These are phyloP conservation scores for Percopsis transmontana DNA, from an alignment of 2,113 vertebrate species.

Conservation along the genomic window DNA sequence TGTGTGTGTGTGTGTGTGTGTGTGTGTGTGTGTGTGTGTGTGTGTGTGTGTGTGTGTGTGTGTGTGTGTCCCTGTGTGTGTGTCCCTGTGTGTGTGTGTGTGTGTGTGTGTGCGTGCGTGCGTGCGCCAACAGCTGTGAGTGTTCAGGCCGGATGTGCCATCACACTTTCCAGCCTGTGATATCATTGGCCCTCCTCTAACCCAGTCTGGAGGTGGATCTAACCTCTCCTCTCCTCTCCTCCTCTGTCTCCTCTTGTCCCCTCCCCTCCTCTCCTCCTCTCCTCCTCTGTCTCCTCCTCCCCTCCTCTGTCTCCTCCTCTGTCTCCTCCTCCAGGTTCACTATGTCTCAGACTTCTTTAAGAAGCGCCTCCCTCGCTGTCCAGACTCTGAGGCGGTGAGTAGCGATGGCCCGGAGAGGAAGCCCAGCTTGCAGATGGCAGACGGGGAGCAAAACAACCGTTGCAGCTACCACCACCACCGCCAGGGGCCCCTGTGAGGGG, in stretches of 20 bases:
- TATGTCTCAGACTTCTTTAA: slow-evolving; percentile 93
- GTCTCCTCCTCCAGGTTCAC: slow-evolving; percentile 75
- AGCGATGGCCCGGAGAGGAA: slow-evolving; percentile 79
- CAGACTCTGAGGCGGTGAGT: slow-evolving; percentile 45
- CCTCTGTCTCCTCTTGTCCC: slow-evolving; percentile 1
- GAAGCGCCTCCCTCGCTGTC: slow-evolving; percentile 65
- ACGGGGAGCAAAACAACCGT: slow-evolving; percentile 82
- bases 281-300: not conserved
- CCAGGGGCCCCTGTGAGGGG: slow-evolving; percentile 72
- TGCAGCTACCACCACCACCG: slow-evolving; percentile 80
- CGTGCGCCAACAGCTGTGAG: slow-evolving; percentile 34
- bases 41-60: not conserved
- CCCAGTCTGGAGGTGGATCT: not conserved
- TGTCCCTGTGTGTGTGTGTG: slow-evolving; percentile 18
- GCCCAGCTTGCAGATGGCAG: slow-evolving; percentile 81
- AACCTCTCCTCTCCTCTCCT: not conserved
- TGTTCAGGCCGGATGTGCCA: slow-evolving; percentile 36
- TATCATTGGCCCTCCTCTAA: slow-evolving; percentile 22
- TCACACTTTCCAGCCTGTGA: slow-evolving; percentile 61
- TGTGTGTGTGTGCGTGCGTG: slow-evolving; percentile 13
- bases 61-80: slow-evolving; percentile 23
- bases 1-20: not conserved
- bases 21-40: not conserved
- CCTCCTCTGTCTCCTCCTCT: slow-evolving; percentile 1
- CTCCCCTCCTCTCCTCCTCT: not conserved